Base-by-base conservation (phyloP, 2,888 invertebrate species). In the Beris chalybata region DNA sequence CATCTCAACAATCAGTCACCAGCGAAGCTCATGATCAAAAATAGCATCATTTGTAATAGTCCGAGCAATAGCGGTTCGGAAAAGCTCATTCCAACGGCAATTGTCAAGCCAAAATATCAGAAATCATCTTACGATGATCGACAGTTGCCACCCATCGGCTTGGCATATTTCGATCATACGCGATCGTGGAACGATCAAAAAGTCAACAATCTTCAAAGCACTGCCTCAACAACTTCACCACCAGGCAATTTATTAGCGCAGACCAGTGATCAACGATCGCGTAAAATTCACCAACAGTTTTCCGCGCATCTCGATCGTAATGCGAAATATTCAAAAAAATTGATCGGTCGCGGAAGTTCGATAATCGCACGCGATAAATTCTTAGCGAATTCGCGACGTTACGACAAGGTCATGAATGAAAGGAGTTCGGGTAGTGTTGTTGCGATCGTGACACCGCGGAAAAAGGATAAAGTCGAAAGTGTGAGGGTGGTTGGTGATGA, bases 61-160 rank as follows among this genome's bases (percentile, higher is more conserved):
- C 7, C 12, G 5, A 12, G 15, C 11, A 30, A 45, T 5, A 43
- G 13, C 54, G 29, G 32, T 6, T 32, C 45, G 50, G 63, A 71
- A 29, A 71, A 71, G 55, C 68, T 71, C 29, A 70, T 72, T 64
- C 72, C 74, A 66, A 73, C 74, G n/a, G 73, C 74, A 15, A 71
- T 74, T 58, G 72, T 74, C 7, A 74, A 73, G 69, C 74, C 75
- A 3, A 78, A 77, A 70, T 78, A 77, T 71, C 76, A 77, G 67
- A 77, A 76, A 65, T 71, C 74, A 48, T 76, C 78, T 61, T 77
- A 75, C 67, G 79, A 79, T 67, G 79, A 79, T 50, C 76, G 79
- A 29, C 78, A 78, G 69, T 68, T 79, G 64, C 77, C 79, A 54
- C 75, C 77, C 5, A 74, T 78, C 53, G 77, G 76, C 43, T 72